Conservation (phyloP, 2,113 vertebrate genomes). For the Petrocephalus zakoni region DNA sequence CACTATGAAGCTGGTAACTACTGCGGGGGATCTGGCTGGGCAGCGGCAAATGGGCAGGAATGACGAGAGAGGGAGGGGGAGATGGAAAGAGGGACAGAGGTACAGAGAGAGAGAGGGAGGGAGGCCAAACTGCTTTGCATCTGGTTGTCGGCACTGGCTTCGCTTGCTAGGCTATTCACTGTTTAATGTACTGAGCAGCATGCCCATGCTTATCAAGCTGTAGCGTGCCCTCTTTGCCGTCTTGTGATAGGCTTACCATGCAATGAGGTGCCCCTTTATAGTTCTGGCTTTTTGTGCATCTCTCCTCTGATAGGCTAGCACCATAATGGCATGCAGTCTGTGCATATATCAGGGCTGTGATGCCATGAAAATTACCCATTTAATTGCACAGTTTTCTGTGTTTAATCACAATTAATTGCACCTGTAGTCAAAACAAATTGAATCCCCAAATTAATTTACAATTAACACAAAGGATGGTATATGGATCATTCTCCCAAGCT, state of each 20-base stretch:
- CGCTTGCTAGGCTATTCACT: not conserved
- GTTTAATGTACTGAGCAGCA: not conserved
- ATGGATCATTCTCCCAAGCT: not conserved
- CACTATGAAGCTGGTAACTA: conserved; percentile 90
- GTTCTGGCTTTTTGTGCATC: not conserved
- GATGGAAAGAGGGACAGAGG: not conserved
- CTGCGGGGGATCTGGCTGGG: not conserved
- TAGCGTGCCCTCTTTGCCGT: not conserved
- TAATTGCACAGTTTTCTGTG: not conserved
- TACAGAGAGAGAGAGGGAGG: not conserved
- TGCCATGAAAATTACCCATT: not conserved
- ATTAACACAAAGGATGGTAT: not conserved
- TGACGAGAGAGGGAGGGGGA: not conserved
- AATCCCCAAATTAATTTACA: not conserved
- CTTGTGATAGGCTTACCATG: not conserved
- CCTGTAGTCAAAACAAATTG: not conserved
- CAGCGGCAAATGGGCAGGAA: not conserved
- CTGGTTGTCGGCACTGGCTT: not conserved
- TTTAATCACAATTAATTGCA: not conserved
- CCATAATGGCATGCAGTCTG: not conserved
- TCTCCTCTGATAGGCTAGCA: not conserved
- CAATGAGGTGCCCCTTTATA: not conserved
- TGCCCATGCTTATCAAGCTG: not conserved
- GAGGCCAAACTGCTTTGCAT: not conserved
- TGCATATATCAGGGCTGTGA: not conserved